Base-by-base conservation (phyloP, 2,888 invertebrate species). In the Malthinus flaveolus region DNA sequence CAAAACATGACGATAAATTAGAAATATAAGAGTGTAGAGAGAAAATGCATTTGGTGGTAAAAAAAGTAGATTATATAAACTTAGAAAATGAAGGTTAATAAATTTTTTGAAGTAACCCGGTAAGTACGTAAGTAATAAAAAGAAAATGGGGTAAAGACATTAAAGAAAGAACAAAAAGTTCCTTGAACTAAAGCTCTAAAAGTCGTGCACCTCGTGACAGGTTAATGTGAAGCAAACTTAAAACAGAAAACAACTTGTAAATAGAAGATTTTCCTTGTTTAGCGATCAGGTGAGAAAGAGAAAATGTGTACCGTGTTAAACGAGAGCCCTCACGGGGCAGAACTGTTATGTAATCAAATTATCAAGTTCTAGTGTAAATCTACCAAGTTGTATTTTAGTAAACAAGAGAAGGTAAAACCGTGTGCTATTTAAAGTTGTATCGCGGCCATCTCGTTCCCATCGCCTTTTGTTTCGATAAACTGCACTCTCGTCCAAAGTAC, bases 121-220 rank as follows among this genome's bases (percentile, higher is more conserved):
- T 23, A 23, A 23, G 23, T 23, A 23, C 5, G 23, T 42, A 42
- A 42, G 32, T 36, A 59, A 32, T 50, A 54, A 59, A 50, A 37
- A 49, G 49, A 48, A 52, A 51, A 48, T 53, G 47, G 50, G 49
- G 52, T 49, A 58, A 49, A 56, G 62, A 57, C 59, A 61, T 49
- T 55, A 56, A 53, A 58, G 53, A 52, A 45, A 35, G 35, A 59
- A 59, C 44, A 49, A 61, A 61, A 64, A 63, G 66, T 66, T 63
- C 65, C 59, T 66, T 66, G 66, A 66, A 65, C 65, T 63, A 58
- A 61, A 61, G 58, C 62, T 59, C 56, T 57, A 58, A 57, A 57
- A 66, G 62, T 60, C 62, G 60, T 65, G 61, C 62, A 58, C 59
- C 61, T 59, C 64, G 61, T 65, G 65, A 60, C 63, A 64, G 62